phyloP scores from a whole-genome alignment of 1,140 invertebrate species.

The Heliothis virescens region DNA sequence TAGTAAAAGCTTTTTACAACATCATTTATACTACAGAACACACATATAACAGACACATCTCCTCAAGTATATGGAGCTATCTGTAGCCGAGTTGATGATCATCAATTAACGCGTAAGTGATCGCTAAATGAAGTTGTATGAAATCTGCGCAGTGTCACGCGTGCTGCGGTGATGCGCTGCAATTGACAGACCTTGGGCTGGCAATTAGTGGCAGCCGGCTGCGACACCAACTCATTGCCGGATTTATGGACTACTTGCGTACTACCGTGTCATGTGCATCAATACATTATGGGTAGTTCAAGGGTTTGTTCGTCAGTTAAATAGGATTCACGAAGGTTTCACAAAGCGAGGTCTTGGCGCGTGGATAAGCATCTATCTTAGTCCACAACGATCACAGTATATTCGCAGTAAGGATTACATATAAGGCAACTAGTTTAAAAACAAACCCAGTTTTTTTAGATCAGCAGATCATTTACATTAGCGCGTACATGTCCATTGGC shows the following conservation, averaged over 20 bases:
- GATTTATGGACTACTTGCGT: slow-evolving; percentile 7
- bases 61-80: background rate
- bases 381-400: background rate
- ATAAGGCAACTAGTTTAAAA: background rate
- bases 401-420: background rate
- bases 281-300: background rate
- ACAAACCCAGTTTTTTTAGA: background rate
- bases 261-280: background rate
- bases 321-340: no score
- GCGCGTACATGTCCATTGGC: slow-evolving; percentile 12
- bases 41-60: background rate
- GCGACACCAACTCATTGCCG: slow-evolving; percentile 17
- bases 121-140: slow-evolving; percentile 33
- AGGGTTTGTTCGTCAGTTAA: background rate
- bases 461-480: background rate
- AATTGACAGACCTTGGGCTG: slow-evolving; percentile 8
- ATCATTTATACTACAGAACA: no score
- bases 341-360: no score
- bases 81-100: background rate
- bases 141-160: background rate
- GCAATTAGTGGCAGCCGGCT: slow-evolving; percentile 11
- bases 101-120: slow-evolving; percentile 20
- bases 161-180: background rate
- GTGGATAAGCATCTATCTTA: no score
- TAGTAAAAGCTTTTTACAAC: no score